phyloP scores from a whole-genome alignment of 2,888 invertebrate species.

The Lepidochitona cinerea region DNA sequence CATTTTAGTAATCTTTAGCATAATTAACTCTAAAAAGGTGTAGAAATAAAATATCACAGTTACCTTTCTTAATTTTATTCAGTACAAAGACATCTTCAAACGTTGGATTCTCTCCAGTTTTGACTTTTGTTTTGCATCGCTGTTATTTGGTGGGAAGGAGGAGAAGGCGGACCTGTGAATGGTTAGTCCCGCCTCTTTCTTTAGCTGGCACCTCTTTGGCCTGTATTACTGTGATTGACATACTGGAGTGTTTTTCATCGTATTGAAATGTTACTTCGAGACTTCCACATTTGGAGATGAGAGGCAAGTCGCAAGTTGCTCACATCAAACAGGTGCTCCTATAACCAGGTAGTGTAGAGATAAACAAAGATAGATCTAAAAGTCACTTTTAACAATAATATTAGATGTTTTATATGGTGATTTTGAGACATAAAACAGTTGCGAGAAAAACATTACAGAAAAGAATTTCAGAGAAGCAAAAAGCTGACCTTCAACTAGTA shows the following conservation, averaged over 20 bases:
- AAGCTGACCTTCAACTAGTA: too few relatives aligned
- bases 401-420: too few relatives aligned
- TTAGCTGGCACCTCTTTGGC: conserved; percentile 84
- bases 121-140: conserved; percentile 93
- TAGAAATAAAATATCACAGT: too few relatives aligned
- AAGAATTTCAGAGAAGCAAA: too few relatives aligned
- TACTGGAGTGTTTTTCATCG: conserved; percentile 90
- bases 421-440: too few relatives aligned
- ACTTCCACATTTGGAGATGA: conserved; percentile 77
- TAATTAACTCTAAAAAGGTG: background rate
- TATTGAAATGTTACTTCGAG: conserved; percentile 91
- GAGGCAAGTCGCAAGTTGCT: conserved; percentile 69
- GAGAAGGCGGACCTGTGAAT: conserved; percentile 80
- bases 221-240: conserved; percentile 93
- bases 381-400: too few relatives aligned
- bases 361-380: too few relatives aligned
- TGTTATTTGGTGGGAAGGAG: conserved; percentile 93
- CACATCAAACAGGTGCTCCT: conserved; percentile 72
- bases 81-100: conserved; percentile 94
- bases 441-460: too few relatives aligned
- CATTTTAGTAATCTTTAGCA: too few relatives aligned
- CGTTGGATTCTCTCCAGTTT: conserved; percentile 90
- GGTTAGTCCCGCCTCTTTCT: conserved; percentile 63
- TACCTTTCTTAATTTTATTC: conserved; percentile 79
- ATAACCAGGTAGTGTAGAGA: too few relatives aligned